Base-by-base conservation (phyloP, 2,797 vertebrate genomes). In the Sebastes taczanowskii region DNA sequence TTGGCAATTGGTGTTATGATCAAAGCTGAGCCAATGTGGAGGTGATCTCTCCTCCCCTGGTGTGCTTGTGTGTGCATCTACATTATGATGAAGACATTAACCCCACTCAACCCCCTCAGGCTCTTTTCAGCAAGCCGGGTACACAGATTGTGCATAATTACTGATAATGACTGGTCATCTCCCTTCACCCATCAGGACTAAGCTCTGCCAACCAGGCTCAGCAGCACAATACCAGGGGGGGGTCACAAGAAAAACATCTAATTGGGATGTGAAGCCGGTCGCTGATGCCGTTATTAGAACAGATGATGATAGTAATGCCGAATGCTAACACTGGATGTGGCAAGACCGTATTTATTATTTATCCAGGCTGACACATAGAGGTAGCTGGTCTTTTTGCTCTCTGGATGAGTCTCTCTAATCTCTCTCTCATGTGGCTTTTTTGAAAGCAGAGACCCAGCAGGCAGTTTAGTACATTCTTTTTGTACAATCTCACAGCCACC, bases 101-200 rank as follows among this genome's bases (percentile, higher is more conserved):
- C 88, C 81, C 83, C 87, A 82, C 65, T 86, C 85, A 59, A 77
- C 77, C 74, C 77, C 69, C 35, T n/a, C 32, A 22, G 73, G 78
- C 81, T 72, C 84, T 63, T 79, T 38, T 75, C 78, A 68, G 67
- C 6, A 46, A 87, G 91, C 86, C 56, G 74, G 84, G 83, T 86
- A 91, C 89, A 92, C 91, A 92, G 92, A 94, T 89, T 94, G 91
- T 75, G 83, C 90, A 89, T 94, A 95, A 95, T 96, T 95, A 93
- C 92, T 83, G 93, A 91, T 95, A 95, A 96, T 95, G 90, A 90
- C 93, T 78, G 86, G 91, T 91, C 93, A 94, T 92, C 93, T 81
- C 85, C 67, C 90, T 92, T 90, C 92, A 95, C 95, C 95, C 88
- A 94, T 95, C 92, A 95, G 86, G 56, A 72, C 66, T 73, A 88